Evolutionary conservation across 2,888 invertebrate species (phyloP), one percentile per base, ranked within the genome.

Genomic region (Lithodes maja): DNA sequence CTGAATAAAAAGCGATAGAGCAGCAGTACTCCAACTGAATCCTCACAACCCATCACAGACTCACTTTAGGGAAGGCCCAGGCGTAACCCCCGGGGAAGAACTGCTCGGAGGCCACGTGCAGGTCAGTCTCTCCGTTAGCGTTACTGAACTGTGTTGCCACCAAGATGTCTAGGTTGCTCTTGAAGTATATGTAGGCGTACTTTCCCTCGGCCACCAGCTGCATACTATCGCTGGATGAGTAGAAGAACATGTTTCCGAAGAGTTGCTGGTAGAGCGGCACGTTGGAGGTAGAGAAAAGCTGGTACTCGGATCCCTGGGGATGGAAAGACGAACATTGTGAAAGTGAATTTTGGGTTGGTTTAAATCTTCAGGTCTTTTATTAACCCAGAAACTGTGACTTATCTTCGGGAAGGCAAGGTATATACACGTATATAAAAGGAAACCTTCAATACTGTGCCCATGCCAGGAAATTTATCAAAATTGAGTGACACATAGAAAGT

Each of bases 11-110:
- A 33, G 33, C 33, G 33, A 33, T 33, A 33, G 33, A 33, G 33
- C 33, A 33, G 33, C 33, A 33, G 33, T 33, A 33, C 33, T 33
- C 33, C 33, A 75, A 0, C 3, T n/a, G 15, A 49, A 85, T 3
- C 55, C 69, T n/a, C 7, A 61, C 3, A 55, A 1, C 5, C 7
- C 12, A 1, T 3, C n/a, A 50, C 33, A 82, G 5, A 83, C 54
- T 1, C n/a, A 91, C 91, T 88, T 91, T 91, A 5, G 91, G 91
- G 71, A 91, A 91, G 2, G 88, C 90, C 91, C 91, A 91, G 15
- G 86, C 90, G 52, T 91, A 91, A 2, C 90, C 90, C 49, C 90
- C 90, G 3, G 91, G 90, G 50, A 90, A 91, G 71, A 91, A 90
- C 50, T 90, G 85, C 49, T 91, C 91, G 0, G 55, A n/a, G 2